Conservation (phyloP, 2,888 invertebrate genomes). For the Dione vanillae region DNA sequence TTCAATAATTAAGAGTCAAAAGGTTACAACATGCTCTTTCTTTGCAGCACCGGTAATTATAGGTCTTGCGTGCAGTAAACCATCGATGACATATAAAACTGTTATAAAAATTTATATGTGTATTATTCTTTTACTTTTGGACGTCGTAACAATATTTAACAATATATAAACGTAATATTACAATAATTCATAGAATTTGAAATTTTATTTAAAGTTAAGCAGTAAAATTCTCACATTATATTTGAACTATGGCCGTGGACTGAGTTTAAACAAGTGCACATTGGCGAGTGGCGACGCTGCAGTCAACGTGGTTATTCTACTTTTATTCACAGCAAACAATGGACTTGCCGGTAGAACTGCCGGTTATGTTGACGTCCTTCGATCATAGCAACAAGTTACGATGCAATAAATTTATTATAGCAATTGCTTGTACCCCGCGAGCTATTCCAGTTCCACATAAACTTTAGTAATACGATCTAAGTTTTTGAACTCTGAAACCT, state of each 20-base stretch:
- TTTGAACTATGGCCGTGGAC: conserved; percentile 54
- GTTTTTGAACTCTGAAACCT: conserved; percentile 52
- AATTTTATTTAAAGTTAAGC: conserved; percentile 38
- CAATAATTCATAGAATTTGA: conserved; percentile 51
- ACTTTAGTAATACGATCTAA: conserved; percentile 54
- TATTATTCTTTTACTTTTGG: conserved; percentile 1
- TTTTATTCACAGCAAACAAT: conserved; percentile 80
- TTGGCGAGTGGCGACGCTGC: conserved; percentile 59
- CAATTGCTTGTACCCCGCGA: conserved; percentile 75
- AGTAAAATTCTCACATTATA: conserved; percentile 60
- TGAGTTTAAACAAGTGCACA: conserved; percentile 70
- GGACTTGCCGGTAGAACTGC: conserved; percentile 66
- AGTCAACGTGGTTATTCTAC: conserved; percentile 61
- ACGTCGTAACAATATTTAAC: conserved; percentile 2
- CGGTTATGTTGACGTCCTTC: conserved; percentile 69
- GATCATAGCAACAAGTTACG: conserved; percentile 78
- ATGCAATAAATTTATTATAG: conserved; percentile 79
- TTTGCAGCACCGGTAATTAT: conserved; percentile 70
- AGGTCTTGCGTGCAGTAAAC: conserved; percentile 47
- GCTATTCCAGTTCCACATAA: conserved; percentile 53
- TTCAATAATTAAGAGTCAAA: conserved; percentile 73
- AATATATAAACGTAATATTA: neutral
- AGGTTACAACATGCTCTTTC: conserved; percentile 64
- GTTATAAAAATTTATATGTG: neutral
- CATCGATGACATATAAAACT: conserved; percentile 54